Conservation (phyloP, 1,140 invertebrate species). For the Hypothenemus hampei region DNA sequence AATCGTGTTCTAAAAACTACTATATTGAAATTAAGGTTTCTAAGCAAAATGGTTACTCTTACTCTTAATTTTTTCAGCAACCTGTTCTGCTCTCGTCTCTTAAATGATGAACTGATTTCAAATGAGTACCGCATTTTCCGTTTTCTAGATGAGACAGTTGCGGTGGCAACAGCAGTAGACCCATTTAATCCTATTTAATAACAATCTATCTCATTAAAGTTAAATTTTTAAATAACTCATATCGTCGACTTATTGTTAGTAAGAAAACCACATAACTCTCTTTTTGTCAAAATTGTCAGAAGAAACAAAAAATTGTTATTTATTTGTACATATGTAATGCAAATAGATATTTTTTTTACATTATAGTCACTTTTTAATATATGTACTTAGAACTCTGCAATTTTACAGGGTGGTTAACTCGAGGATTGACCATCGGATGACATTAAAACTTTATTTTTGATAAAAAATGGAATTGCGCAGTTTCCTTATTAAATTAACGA, state of each 20-base stretch:
- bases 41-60: conserved; percentile 31
- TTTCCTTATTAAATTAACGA: too few species aligned
- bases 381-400: too few species aligned
- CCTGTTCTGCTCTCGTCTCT: conserved; percentile 93
- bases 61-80: conserved; percentile 83
- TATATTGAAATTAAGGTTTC: background rate
- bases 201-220: background rate
- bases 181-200: conserved; percentile 75
- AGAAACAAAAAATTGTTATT: too few species aligned
- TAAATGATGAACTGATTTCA: conserved; percentile 95
- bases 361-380: too few species aligned
- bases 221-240: background rate
- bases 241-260: conserved; percentile 60
- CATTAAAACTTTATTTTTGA: too few species aligned
- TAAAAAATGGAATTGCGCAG: too few species aligned
- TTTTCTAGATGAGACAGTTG: conserved; percentile 94
- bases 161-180: conserved; percentile 92
- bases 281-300: too few species aligned
- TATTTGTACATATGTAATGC: too few species aligned
- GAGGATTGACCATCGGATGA: too few species aligned
- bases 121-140: conserved; percentile 93
- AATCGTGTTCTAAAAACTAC: conserved; percentile 76
- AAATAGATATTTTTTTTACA: too few species aligned
- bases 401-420: too few species aligned
- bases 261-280: conserved; percentile 71